A percentile compares a stretch with the other conserved stretches of the same genome.
Evolutionary conservation across 2,888 invertebrate genomes (phyloP).

Genomic region (Acanthoscelides obtectus): DNA sequence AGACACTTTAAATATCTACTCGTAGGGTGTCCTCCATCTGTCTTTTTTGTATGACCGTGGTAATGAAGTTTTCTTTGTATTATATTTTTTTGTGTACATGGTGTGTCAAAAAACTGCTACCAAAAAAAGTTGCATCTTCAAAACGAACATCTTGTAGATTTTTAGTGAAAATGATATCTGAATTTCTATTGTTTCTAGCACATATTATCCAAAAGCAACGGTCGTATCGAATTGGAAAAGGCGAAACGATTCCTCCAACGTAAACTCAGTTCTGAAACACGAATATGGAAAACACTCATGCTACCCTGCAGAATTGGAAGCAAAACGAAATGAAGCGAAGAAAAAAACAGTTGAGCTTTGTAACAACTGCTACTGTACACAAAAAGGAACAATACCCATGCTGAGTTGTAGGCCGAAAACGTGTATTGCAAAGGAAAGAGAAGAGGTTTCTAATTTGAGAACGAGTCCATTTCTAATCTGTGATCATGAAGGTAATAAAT

Average conservation of each 20-base stretch:
- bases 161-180: no score
- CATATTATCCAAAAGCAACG: conserved; percentile 4
- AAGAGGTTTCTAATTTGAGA: conserved; percentile 3
- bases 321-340: neutral
- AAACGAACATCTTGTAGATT: no score
- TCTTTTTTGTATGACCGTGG: no score
- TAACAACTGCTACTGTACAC: conserved; percentile 27
- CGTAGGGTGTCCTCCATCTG: no score
- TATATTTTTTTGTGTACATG: no score
- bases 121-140: no score
- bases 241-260: conserved; percentile 26
- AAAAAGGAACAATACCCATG: conserved; percentile 18
- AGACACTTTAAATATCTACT: no score
- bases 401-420: conserved; percentile 20
- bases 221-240: conserved; percentile 17
- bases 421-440: conserved; percentile 14
- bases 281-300: conserved; percentile 6
- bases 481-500: neutral
- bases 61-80: no score
- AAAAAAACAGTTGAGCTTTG: conserved; percentile 14
- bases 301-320: neutral
- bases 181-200: conserved; percentile 12
- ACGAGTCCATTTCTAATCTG: neutral
- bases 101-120: no score
- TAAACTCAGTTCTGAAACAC: conserved; percentile 11